Conservation (phyloP, 2,797 vertebrate genomes). For the Nannoperca obscura region DNA sequence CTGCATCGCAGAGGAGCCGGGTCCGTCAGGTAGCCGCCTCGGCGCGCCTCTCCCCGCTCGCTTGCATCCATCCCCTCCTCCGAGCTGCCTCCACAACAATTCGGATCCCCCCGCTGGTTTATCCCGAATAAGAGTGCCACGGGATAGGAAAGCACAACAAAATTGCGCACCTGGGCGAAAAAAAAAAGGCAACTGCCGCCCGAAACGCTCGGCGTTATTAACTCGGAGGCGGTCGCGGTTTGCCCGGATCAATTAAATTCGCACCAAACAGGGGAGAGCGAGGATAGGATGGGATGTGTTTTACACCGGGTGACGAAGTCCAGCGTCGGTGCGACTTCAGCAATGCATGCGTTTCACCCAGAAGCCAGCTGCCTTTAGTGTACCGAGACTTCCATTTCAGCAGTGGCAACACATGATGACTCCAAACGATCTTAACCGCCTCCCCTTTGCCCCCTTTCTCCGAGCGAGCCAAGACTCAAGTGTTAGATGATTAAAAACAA, state of each 20-base stretch:
- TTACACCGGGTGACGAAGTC: constrained; percentile 63
- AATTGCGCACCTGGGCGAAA: background rate
- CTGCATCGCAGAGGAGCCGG: constrained; percentile 72
- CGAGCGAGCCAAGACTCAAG: background rate
- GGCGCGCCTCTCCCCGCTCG: constrained; percentile 67
- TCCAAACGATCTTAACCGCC: background rate
- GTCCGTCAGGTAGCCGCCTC: constrained; percentile 60
- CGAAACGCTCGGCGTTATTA: background rate
- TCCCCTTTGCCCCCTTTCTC: background rate
- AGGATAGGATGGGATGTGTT: constrained; percentile 65
- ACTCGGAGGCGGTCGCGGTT: constrained; percentile 46
- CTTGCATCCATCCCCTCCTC: constrained; percentile 63
- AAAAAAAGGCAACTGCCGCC: background rate
- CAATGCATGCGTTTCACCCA: background rate
- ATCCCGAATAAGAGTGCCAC: constrained; percentile 9
- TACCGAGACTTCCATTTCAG: background rate
- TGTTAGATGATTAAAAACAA: background rate
- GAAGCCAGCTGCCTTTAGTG: background rate
- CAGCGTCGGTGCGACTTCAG: constrained; percentile 36
- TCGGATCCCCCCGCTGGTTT: constrained; percentile 16
- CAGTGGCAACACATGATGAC: background rate
- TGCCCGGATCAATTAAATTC: constrained; percentile 74
- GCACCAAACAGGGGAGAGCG: constrained; percentile 62
- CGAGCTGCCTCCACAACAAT: constrained; percentile 68
- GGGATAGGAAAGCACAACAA: too few relatives aligned